Base-by-base conservation (phyloP, 2,797 vertebrate genomes). In the Manis pentadactyla region DNA sequence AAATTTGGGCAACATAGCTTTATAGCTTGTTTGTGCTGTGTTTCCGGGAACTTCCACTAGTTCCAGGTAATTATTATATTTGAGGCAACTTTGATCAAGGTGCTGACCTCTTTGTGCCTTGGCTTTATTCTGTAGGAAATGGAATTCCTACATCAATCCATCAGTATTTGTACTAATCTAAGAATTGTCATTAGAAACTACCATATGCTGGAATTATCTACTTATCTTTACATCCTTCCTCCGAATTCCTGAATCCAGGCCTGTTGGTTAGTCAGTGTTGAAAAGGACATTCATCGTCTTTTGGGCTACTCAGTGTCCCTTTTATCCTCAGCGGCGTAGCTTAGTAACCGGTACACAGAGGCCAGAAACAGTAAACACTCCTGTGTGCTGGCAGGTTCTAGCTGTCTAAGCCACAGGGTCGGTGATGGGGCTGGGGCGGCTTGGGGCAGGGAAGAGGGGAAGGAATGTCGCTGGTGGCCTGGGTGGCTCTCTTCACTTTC, bases 281-380 rank as follows among this genome's bases (percentile, higher is more conserved):
- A 87, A 69, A 82, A 90, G 61, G 57, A 55, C 74, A 23, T 37
- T 90, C 74, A 23, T 37, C 85, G 85, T 86, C 86, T 73, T 68
- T 63, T 53, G 87, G 51, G 74, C 64, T 68, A 15, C 78, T 46
- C 0, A 11, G 87, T 68, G 93, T 77, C 93, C 73, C 1, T 49
- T 89, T 82, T 66, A 49, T 95, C 92, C 59, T 84, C n/a, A 2
- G 53, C 37, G 51, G 63, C 6, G 93, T 78, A 51, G 46, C 92
- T 74, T 85, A 84, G 92, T 87, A 92, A 92, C 95, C 55, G n/a
- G 95, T 53, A 93, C 84, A 81, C 83, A 74, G 90, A 7, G 46
- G 66, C 71, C 63, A 78, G 79, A 85, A 87, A 92, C 71, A 87
- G 69, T n/a, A 75, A 78, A 55, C 66, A 64, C 73, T 15, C 49